Evolutionary conservation across 2,888 invertebrate species (phyloP), one percentile per base, ranked within the genome.

Genomic region (Rhorus exstirpatorius): DNA sequence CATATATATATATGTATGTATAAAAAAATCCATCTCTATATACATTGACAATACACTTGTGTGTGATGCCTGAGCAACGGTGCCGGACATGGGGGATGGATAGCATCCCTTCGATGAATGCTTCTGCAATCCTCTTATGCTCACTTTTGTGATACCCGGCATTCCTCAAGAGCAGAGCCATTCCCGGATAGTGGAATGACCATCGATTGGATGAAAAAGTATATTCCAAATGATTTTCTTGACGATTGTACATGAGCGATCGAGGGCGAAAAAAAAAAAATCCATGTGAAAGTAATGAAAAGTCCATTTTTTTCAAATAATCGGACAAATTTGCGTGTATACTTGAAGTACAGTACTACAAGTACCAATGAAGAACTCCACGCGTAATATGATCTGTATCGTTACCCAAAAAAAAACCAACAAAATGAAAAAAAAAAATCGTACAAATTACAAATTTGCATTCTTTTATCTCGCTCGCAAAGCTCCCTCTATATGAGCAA

Each of bases 121-220:
- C 46, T 46, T n/a, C 38, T 3, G 8, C 38, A 10, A 38, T 38
- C 38, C 38, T 38, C 38, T 38, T 38, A n/a, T n/a, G 8, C 38
- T 38, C 38, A 8, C 8, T 38, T 38, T 4, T 38, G 10, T 10
- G 38, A 38, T 8, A 38, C 38, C 38, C 38, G 8, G 10, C 70
- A 70, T 70, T 55, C 70, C 55, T 55, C 55, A 17, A 51, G 38
- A 51, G 55, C 70, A 68, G 38, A 21, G 41, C 55, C 41, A 55
- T 41, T 70, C 55, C 70, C 55, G 55, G 55, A 55, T 55, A 55
- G 26, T 55, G 38, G n/a, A 35, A 70, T 26, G 17, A n/a, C 10
- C 71, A 61, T 53, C 71, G 44, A 51, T 60, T 60, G 44, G 35
- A 58, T 71, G 75, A 65, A 51, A 31, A 19, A 53, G 65, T 0